Evolutionary conservation across 2,797 vertebrate genomes (phyloP).

Genomic region (Tragopan temminckii): DNA sequence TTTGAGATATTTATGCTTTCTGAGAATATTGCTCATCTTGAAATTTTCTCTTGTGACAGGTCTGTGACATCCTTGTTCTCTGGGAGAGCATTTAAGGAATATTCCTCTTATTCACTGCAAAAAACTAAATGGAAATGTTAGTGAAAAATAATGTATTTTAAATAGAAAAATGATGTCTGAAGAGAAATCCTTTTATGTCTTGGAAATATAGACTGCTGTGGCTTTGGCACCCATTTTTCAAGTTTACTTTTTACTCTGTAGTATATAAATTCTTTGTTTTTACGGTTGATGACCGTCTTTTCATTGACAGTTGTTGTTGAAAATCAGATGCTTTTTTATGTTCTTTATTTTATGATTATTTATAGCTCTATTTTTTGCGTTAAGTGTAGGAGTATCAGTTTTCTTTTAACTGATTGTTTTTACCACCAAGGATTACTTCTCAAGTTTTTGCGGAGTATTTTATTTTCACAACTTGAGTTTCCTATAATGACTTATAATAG

Average conservation of each 20-base stretch:
- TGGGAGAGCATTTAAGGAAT: neutral
- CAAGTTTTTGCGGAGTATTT: neutral
- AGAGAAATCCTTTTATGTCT: neutral
- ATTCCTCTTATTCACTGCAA: neutral
- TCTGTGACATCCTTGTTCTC: neutral
- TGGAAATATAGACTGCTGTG: neutral
- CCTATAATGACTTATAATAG: neutral
- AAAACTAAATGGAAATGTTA: neutral
- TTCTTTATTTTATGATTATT: neutral
- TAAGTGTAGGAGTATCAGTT: neutral
- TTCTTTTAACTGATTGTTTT: conserved; percentile 28
- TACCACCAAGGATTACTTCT: neutral
- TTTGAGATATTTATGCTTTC: neutral
- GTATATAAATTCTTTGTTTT: neutral
- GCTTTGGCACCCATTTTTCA: neutral
- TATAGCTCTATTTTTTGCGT: neutral
- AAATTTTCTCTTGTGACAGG: neutral
- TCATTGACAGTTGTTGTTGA: neutral
- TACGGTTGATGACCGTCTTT: neutral
- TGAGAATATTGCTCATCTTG: neutral
- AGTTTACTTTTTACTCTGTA: neutral
- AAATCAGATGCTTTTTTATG: neutral
- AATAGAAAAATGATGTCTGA: neutral
- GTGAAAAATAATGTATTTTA: neutral
- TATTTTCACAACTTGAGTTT: neutral